Percentiles rank a stretch among this genome's conserved stretches.
phyloP scores from a whole-genome alignment of 2,888 invertebrate genomes.

The Troides oblongomaculatus region DNA sequence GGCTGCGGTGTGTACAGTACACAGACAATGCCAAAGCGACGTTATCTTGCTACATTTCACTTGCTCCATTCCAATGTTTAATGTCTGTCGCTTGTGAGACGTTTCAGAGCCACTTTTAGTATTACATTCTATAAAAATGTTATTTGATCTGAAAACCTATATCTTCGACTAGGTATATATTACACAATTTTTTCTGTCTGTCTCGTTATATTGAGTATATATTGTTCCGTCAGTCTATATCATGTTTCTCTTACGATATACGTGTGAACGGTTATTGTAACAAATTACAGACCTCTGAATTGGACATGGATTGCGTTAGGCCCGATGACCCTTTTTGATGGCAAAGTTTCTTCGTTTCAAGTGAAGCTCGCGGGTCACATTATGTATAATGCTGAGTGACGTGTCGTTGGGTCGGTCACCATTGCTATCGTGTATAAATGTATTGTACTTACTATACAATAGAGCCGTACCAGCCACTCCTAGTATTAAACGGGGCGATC shows the following conservation, averaged over 20 bases:
- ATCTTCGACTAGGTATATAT: too few species aligned
- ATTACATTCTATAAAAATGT: too few species aligned
- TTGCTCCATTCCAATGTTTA: slow-evolving; percentile 41
- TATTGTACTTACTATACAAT: slow-evolving; percentile 22
- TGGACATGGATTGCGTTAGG: slow-evolving; percentile 31
- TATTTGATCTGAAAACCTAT: too few species aligned
- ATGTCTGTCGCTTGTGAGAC: slow-evolving; percentile 43
- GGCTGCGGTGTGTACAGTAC: background rate
- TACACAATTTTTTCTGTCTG: too few species aligned
- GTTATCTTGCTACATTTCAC: slow-evolving; percentile 36
- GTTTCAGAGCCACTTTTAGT: slow-evolving; percentile 30
- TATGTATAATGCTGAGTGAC: slow-evolving; percentile 55
- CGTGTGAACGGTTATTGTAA: slow-evolving; percentile 22
- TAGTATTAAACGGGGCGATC: slow-evolving; percentile 7
- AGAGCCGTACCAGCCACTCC: slow-evolving; percentile 16
- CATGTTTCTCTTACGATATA: background rate
- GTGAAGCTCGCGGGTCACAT: slow-evolving; percentile 44
- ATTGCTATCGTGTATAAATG: slow-evolving; percentile 37
- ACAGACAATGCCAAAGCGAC: slow-evolving; percentile 29
- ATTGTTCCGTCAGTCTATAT: too few species aligned
- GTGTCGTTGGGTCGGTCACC: slow-evolving; percentile 44
- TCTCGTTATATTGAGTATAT: too few species aligned
- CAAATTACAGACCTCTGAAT: slow-evolving; percentile 14
- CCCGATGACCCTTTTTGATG: slow-evolving; percentile 38
- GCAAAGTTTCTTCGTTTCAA: slow-evolving; percentile 43